Evolutionary conservation across 1,140 invertebrate genomes (phyloP).

Genomic region (Eupeodes corollae): DNA sequence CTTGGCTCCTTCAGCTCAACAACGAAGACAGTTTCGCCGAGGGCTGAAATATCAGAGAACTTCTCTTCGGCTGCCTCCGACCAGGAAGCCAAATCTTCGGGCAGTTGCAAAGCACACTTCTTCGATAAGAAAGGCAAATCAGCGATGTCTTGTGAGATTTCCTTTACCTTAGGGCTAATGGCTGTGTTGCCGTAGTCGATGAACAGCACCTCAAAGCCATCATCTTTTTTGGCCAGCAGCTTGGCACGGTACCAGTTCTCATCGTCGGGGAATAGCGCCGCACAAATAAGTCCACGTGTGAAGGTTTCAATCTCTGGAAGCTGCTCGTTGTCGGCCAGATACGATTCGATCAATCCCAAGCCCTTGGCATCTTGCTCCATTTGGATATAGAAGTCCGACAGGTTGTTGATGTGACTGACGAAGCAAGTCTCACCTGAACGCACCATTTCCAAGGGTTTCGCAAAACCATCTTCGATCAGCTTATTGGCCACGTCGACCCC

Average conservation of each 20-base stretch:
- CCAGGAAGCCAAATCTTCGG: slow-evolving; percentile 48
- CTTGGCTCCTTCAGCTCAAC: slow-evolving; percentile 47
- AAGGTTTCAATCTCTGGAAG: slow-evolving; percentile 18
- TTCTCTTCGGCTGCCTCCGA: slow-evolving; percentile 48
- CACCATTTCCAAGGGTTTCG: slow-evolving; percentile 39
- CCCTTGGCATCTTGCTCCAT: slow-evolving; percentile 48
- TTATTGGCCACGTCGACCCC: slow-evolving; percentile 48
- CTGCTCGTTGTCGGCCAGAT: slow-evolving; percentile 37
- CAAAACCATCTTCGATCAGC: slow-evolving; percentile 43
- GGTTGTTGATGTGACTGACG: slow-evolving; percentile 54
- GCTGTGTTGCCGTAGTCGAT: slow-evolving; percentile 65
- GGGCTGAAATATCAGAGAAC: slow-evolving; percentile 50
- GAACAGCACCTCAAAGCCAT: slow-evolving; percentile 53
- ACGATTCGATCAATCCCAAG: slow-evolving; percentile 49
- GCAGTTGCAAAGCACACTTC: slow-evolving; percentile 50
- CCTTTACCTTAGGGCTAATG: slow-evolving; percentile 44
- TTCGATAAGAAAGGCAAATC: slow-evolving; percentile 47
- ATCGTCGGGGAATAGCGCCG: slow-evolving; percentile 57
- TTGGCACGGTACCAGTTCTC: slow-evolving; percentile 57
- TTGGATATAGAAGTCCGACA: slow-evolving; percentile 60
- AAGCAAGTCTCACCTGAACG: slow-evolving; percentile 45
- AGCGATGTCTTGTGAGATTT: slow-evolving; percentile 51
- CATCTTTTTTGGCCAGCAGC: slow-evolving; percentile 47
- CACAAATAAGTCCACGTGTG: slow-evolving; percentile 49
- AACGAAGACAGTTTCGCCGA: slow-evolving; percentile 52